These are phyloP conservation scores for Philereme vetulata DNA, from an alignment of 2,888 invertebrate genomes.

Conservation along the genomic window DNA sequence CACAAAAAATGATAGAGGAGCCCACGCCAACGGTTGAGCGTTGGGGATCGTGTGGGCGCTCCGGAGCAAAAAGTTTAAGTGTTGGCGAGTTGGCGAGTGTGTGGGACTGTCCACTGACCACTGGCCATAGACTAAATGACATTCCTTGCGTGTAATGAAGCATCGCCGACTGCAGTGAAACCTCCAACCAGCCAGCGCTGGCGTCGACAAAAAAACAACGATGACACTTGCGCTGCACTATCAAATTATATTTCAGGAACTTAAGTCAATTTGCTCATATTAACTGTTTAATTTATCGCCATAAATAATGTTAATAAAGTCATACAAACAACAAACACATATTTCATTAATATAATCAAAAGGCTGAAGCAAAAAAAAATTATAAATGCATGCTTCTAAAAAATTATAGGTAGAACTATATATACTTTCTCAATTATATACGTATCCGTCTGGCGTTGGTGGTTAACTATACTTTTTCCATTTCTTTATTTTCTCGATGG, in stretches of 20 bases:
- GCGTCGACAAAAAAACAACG: slow-evolving; percentile 22
- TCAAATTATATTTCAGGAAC: slow-evolving; percentile 24
- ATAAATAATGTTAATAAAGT: slow-evolving; percentile 14
- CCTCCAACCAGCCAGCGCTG: slow-evolving; percentile 13
- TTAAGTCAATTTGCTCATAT: slow-evolving; percentile 26
- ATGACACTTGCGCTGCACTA: slow-evolving; percentile 3
- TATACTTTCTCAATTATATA: too few relatives aligned
- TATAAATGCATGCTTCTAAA: too few relatives aligned
- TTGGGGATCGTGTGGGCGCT: slow-evolving; percentile 31
- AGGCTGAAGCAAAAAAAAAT: neutral
- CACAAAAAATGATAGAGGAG: slow-evolving; percentile 56
- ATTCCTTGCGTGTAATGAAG: slow-evolving; percentile 69
- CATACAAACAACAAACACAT: slow-evolving; percentile 6
- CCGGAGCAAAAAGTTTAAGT: slow-evolving; percentile 55
- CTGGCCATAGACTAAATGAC: slow-evolving; percentile 56
- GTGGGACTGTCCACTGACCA: slow-evolving; percentile 11
- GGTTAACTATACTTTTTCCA: too few relatives aligned
- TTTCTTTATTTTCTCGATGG: too few relatives aligned
- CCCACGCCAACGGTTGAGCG: slow-evolving; percentile 31
- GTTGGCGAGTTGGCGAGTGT: slow-evolving; percentile 29
- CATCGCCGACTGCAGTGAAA: slow-evolving; percentile 42
- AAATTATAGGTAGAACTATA: too few relatives aligned
- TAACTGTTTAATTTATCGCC: neutral
- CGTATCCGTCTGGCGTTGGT: too few relatives aligned
- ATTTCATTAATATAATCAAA: neutral